phyloP scores from a whole-genome alignment of 92 coral and sea anemone genomes.

The Heliopora coerulea region DNA sequence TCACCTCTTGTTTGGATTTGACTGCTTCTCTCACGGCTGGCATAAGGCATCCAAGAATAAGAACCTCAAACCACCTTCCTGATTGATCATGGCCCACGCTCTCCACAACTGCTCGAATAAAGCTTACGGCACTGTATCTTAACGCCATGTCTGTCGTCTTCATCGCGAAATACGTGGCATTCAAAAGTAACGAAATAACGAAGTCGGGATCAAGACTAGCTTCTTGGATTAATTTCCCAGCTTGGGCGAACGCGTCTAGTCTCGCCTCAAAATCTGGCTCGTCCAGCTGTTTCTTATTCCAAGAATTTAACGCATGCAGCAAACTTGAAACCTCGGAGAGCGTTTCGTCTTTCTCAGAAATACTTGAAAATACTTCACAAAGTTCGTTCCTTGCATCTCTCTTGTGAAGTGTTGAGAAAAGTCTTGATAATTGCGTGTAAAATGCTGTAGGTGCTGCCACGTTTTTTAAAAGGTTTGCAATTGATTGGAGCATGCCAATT shows the following conservation, averaged over 20 bases:
- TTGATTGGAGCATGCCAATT: constrained; percentile 64
- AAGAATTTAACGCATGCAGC: constrained; percentile 55
- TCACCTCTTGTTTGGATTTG: constrained; percentile 78
- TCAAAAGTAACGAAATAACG: constrained; percentile 65
- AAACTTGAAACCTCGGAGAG: constrained; percentile 49
- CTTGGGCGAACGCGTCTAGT: constrained; percentile 35
- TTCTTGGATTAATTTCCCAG: constrained; percentile 10
- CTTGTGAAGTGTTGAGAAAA: constrained; percentile 71
- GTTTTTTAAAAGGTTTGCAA: constrained; percentile 67
- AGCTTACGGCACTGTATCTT: constrained; percentile 82
- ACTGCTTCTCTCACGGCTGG: constrained; percentile 76
- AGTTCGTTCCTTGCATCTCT: constrained; percentile 78
- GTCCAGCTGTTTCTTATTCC: constrained; percentile 78
- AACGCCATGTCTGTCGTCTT: constrained; percentile 76
- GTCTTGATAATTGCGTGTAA: constrained; percentile 60
- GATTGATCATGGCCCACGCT: constrained; percentile 56
- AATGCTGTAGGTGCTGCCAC: constrained; percentile 56
- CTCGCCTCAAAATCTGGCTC: constrained; percentile 83
- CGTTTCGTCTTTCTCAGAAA: constrained; percentile 41
- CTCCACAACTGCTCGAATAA: constrained; percentile 66
- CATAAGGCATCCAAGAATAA: constrained; percentile 66
- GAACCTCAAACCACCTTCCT: constrained; percentile 56
- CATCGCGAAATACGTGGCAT: constrained; percentile 74
- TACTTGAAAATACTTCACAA: constrained; percentile 70
- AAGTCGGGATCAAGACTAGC: neutral